Conservation (phyloP, 2,797 vertebrate species). For the Syngnathus rostellatus region DNA sequence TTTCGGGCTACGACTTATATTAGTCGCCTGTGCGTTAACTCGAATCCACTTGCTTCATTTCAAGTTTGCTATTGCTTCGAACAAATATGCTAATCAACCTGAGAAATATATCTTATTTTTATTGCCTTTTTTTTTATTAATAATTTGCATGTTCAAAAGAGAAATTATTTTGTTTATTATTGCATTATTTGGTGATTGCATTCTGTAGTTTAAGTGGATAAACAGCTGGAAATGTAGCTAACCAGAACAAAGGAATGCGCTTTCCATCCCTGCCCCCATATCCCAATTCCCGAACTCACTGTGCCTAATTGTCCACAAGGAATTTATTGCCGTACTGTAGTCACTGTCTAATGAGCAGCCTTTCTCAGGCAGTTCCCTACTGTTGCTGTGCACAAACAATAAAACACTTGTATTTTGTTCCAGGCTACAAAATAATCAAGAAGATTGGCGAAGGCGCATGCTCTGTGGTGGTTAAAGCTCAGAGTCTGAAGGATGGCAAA, state of each 20-base stretch:
- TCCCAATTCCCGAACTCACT: not conserved
- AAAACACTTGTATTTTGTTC: conserved; percentile 4
- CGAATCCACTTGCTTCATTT: not conserved
- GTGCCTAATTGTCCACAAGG: not conserved
- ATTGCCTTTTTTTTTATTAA: not conserved
- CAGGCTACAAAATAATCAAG: conserved; percentile 78
- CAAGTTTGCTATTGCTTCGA: not conserved
- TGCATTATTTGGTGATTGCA: not conserved
- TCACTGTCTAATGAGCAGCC: not conserved
- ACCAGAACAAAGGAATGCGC: not conserved
- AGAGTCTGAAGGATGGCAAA: conserved; percentile 77
- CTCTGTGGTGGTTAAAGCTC: conserved; percentile 79
- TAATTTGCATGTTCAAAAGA: not conserved
- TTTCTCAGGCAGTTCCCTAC: not conserved
- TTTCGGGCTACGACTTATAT: not conserved
- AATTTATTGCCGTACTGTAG: not conserved
- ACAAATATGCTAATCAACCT: not conserved
- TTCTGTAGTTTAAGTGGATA: too few relatives aligned
- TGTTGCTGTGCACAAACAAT: not conserved
- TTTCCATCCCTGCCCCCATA: not conserved
- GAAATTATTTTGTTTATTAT: not conserved
- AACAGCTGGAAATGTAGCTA: too few relatives aligned
- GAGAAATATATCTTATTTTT: not conserved
- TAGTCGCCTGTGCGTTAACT: not conserved
- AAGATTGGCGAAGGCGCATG: conserved; percentile 86